phyloP scores from a whole-genome alignment of 2,113 vertebrate species.

The Zosterops lateralis region DNA sequence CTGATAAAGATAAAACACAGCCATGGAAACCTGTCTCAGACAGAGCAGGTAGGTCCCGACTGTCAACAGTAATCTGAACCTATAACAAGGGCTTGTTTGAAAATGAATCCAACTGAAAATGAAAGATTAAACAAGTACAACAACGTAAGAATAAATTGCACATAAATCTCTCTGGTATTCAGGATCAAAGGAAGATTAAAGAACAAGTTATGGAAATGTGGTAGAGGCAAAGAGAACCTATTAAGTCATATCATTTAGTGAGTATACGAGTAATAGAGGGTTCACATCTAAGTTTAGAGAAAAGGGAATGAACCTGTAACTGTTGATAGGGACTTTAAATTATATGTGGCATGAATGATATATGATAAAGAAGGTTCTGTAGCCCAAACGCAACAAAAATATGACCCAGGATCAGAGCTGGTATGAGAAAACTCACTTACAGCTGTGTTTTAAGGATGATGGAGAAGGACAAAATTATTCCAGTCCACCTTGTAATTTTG shows the following conservation, averaged over 20 bases:
- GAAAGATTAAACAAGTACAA: slow-evolving; percentile 69
- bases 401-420: neutral
- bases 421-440: neutral
- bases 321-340: neutral
- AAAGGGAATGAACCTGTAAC: neutral
- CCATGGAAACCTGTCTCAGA: slow-evolving; percentile 10
- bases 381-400: neutral
- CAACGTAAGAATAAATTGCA: slow-evolving; percentile 67
- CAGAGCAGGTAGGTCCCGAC: slow-evolving; percentile 37
- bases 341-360: neutral
- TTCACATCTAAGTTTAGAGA: slow-evolving; percentile 15
- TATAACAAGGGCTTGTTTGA: slow-evolving; percentile 49
- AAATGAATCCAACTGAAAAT: slow-evolving; percentile 63
- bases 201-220: slow-evolving; percentile 65
- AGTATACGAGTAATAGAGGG: neutral
- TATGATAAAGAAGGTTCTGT: neutral
- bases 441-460: neutral
- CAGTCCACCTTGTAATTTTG: neutral
- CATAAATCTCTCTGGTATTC: slow-evolving; percentile 62
- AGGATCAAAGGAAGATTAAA: slow-evolving; percentile 72
- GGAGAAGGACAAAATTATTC: neutral
- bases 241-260: slow-evolving; percentile 44
- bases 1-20: slow-evolving; percentile 54
- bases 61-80: slow-evolving; percentile 56
- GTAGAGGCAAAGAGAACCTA: slow-evolving; percentile 38